phyloP scores from a whole-genome alignment of 2,797 vertebrate species.

The Rhincodon typus region DNA sequence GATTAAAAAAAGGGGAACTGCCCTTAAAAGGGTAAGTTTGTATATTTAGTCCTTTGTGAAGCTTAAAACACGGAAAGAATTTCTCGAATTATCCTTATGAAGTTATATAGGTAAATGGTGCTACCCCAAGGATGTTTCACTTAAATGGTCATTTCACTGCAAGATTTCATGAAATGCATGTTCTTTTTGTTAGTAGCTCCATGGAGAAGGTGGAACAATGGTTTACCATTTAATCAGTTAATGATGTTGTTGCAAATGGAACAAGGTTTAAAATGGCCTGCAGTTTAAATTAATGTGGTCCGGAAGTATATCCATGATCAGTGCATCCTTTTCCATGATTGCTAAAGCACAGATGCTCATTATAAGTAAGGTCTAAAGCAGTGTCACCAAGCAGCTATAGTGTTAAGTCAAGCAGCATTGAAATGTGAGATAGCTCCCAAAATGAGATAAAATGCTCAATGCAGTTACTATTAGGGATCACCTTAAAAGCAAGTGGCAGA shows the following conservation, averaged over 20 bases:
- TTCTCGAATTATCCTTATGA: neutral
- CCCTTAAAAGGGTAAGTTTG: neutral
- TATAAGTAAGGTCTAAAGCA: neutral
- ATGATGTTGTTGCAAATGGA: neutral
- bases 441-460: neutral
- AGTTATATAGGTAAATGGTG: neutral
- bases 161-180: neutral
- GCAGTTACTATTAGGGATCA: neutral
- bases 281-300: neutral
- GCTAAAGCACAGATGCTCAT: neutral
- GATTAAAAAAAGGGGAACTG: neutral
- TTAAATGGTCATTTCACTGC: neutral
- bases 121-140: neutral
- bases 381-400: neutral
- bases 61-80: neutral
- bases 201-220: neutral
- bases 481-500: neutral
- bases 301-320: neutral
- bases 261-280: neutral
- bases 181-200: neutral
- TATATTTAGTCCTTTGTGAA: neutral
- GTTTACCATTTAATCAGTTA: neutral
- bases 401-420: neutral
- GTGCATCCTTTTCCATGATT: neutral
- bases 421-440: neutral